Evolutionary conservation across 2,113 vertebrate genomes (phyloP), one percentile per base, ranked within the genome.

Genomic region (Shinisaurus crocodilurus): DNA sequence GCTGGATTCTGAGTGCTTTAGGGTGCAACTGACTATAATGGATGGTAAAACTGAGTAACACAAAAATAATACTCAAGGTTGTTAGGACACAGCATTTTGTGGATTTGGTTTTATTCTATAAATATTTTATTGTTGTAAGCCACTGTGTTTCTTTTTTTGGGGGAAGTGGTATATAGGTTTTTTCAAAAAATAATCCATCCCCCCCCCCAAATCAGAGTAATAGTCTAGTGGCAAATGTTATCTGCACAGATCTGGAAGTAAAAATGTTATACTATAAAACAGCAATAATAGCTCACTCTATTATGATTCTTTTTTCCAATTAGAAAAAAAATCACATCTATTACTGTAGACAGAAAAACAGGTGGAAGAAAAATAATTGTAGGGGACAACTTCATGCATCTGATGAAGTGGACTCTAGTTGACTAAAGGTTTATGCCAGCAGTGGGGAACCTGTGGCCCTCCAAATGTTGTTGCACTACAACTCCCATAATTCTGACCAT

Each of bases 1-100:
- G 60, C 60, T 63, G 16, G 60, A 23, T 63, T 63, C 60, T 63
- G 50, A 54, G 45, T 80, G 67, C 90, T 89, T 86, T 88, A 91
- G 90, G 10, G n/a, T 2, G 0, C 45, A 27, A 80, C 45, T 32
- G 13, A 34, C 69, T 70, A 70, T 32, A 70, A 70, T 70, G 67
- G 67, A 34, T 5, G 32, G 3, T 34, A 32, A 70, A 70, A 13
- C 3, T 18, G 23, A 45, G 23, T 45, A 45, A 77, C 25, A 25
- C 25, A 43, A 23, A 79, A 80, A 80, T 80, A 10, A 80, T 80
- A 5, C 13, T 80, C 43, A 80, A 48, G 12, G 8, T 80, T 13
- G 10, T 80, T 29, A 50, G 43, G 4, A 80, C 5, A 80, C 12
- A 48, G 3, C 32, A 34, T 70, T 34, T 70, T 13, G 29, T 70